Conservation (phyloP, 2,113 vertebrate species). For the Sitta europaea region DNA sequence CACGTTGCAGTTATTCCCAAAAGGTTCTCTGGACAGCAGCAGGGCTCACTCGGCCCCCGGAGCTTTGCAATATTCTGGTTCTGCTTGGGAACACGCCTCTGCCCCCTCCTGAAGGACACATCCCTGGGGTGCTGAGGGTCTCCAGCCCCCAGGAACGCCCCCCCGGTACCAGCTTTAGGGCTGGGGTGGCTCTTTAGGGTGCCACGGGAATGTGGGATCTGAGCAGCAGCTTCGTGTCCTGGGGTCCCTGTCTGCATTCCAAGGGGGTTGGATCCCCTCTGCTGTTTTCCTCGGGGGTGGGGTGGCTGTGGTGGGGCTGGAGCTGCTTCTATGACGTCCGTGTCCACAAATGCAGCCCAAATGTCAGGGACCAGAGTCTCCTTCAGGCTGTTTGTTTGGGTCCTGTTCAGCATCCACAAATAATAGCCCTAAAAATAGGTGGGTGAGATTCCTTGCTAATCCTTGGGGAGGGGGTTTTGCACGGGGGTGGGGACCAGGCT, state of each 20-base stretch:
- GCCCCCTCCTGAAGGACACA: fast-evolving
- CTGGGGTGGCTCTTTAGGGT: background rate
- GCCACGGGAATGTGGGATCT: fast-evolving
- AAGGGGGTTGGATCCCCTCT: background rate
- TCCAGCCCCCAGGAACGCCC: background rate
- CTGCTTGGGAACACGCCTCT: background rate
- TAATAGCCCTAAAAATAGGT: constrained; percentile 52
- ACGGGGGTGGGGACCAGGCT: fast-evolving
- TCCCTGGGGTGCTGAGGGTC: background rate
- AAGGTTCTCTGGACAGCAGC: background rate
- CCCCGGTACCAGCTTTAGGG: fast-evolving
- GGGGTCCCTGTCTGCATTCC: background rate
- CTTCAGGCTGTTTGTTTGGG: background rate
- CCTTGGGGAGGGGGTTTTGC: background rate
- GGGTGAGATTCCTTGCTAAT: background rate
- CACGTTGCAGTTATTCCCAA: fast-evolving
- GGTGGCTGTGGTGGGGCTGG: background rate
- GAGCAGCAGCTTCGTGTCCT: background rate
- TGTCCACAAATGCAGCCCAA: background rate
- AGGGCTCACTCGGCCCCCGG: fast-evolving
- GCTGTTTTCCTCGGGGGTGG: background rate
- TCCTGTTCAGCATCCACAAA: background rate
- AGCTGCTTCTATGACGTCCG: background rate
- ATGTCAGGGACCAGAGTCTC: constrained; percentile 41
- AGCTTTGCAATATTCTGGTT: fast-evolving